Base-by-base conservation (phyloP, 2,113 vertebrate genomes). In the Cettia cetti region DNA sequence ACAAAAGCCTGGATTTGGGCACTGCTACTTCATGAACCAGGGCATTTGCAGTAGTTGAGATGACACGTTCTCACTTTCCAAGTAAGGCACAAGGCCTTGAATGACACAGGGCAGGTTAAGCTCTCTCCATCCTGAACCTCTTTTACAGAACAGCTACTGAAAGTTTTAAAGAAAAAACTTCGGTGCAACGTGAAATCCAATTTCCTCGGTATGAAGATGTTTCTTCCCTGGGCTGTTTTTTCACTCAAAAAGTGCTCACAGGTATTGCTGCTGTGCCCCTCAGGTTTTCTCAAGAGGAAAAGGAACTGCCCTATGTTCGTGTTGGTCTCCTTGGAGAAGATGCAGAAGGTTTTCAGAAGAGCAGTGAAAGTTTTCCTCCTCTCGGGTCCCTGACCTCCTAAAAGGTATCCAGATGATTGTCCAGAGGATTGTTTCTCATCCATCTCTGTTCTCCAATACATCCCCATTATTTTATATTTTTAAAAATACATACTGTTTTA, bases 291-390 rank as follows among this genome's bases (percentile, higher is more conserved):
- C 45, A 40, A n/a, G 44, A 74, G 39, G 22, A 15, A n/a, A 59
- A 81, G 16, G 16, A 84, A 3, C 49, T 40, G 33, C 16, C 27
- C 13, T 27, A 0, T 27, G 11, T 10, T 22, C 12, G 0, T 50
- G 4, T 14, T 49, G 22, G 11, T 59, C 13, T 86, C 19, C 30
- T 57, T 52, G 31, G 50, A 52, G 42, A 56, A 79, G 13, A 47
- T 22, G 37, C 4, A 31, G n/a, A 53, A 1, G 17, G 7, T 14
- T 88, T 81, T 50, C 4, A 5, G 57, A 35, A 59, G 3, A 3
- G 5, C 35, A 49, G 7, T 23, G 31, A 16, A 68, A 57, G 4
- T 30, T 80, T 64, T 28, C 24, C 9, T 75, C 47, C 15, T 37
- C 12, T 57, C 23, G 45, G 23, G 26, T 17, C n/a, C 3, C n/a